Evolutionary conservation across 2,888 invertebrate genomes (phyloP).

Genomic region (Euspilapteryx auroguttella): DNA sequence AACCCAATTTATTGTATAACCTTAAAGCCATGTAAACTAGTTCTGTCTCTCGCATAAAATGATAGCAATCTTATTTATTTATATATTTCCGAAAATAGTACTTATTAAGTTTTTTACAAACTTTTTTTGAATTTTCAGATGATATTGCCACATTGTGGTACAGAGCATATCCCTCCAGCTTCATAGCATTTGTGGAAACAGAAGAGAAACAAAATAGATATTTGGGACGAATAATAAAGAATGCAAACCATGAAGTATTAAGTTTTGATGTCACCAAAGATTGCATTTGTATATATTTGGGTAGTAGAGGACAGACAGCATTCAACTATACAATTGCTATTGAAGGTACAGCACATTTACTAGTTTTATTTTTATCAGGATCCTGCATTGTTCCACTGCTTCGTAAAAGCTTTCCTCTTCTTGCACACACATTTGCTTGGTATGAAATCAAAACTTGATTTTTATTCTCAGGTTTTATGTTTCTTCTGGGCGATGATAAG

Average conservation of each 20-base stretch:
- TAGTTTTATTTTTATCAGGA: no score
- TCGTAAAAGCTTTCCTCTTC: no score
- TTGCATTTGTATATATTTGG: conserved; percentile 68
- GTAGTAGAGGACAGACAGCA: conserved; percentile 64
- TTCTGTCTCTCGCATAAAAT: no score
- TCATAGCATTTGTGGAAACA: conserved; percentile 25
- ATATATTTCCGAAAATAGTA: no score
- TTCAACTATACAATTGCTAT: conserved; percentile 64
- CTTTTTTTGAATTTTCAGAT: conserved; percentile 25
- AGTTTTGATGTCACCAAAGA: conserved; percentile 35
- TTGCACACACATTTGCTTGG: no score
- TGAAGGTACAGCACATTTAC: conserved; percentile 23
- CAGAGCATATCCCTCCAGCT: conserved; percentile 23
- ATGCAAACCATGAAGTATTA: conserved; percentile 15
- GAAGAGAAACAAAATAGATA: conserved; percentile 22
- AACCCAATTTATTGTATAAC: no score
- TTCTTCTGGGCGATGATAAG: no score
- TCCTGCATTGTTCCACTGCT: no score
- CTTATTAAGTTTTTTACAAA: neutral
- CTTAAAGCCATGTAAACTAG: no score
- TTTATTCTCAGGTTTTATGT: no score
- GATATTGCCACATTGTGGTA: conserved; percentile 24
- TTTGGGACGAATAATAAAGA: conserved; percentile 26
- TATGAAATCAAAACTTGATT: no score
- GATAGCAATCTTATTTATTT: no score